Percentiles rank a stretch among this genome's conserved stretches.
phyloP scores from a whole-genome alignment of 2,888 invertebrate species.

The Drosophila suboccidentalis region DNA sequence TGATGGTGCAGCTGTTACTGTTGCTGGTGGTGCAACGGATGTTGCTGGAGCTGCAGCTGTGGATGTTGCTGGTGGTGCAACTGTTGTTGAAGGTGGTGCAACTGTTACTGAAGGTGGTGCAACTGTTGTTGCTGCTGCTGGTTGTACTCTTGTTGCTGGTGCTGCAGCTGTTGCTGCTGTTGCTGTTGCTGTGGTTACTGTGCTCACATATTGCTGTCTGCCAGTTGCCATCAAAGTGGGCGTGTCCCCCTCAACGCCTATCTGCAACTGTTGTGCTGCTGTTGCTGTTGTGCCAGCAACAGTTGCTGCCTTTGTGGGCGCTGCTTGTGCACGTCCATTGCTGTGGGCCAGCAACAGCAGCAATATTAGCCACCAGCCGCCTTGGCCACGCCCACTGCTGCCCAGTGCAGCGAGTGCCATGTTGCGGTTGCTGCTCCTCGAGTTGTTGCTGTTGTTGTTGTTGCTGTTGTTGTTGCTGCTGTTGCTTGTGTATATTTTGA shows the following conservation, averaged over 20 bases:
- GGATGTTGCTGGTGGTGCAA: conserved; percentile 3
- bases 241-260: conserved; percentile 49
- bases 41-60: not conserved
- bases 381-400: conserved; percentile 40
- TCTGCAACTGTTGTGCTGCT: conserved; percentile 39
- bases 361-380: conserved; percentile 48
- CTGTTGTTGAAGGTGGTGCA: not conserved
- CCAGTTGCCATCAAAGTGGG: conserved; percentile 39
- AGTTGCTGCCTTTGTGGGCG: conserved; percentile 40
- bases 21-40: not conserved
- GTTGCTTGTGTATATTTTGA: conserved; percentile 35
- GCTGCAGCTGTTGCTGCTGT: not conserved
- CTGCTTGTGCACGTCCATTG: conserved; percentile 18
- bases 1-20: not conserved
- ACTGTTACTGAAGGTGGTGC: conserved; percentile 8
- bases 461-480: conserved; percentile 4
- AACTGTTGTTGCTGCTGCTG: conserved; percentile 1
- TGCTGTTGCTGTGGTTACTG: not conserved
- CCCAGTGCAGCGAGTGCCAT: conserved; percentile 54
- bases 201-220: conserved; percentile 6
- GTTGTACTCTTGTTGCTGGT: not conserved
- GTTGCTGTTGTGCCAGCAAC: conserved; percentile 19
- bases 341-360: conserved; percentile 44
- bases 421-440: conserved; percentile 24
- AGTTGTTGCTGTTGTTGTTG: conserved; percentile 33